A percentile compares a stretch with the other conserved stretches of the same genome.
phyloP scores from a whole-genome alignment of 2,113 vertebrate species.

The Aegypius monachus region DNA sequence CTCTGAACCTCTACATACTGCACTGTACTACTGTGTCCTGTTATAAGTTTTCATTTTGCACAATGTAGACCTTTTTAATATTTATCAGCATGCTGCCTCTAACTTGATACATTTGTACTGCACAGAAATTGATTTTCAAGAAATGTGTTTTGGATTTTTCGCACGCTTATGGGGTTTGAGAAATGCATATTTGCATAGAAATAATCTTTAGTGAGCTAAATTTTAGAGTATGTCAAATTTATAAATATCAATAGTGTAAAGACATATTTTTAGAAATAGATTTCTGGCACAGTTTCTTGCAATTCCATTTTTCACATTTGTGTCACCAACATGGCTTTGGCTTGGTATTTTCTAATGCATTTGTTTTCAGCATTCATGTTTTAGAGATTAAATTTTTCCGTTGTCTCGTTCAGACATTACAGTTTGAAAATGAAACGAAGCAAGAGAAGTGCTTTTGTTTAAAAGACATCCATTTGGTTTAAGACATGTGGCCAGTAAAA shows the following conservation, averaged over 20 bases:
- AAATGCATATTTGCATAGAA: conserved; percentile 82
- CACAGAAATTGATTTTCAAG: conserved; percentile 85
- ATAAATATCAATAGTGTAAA: conserved; percentile 59
- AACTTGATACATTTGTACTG: conserved; percentile 67
- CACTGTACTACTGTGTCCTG: neutral
- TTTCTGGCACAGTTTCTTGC: conserved; percentile 59
- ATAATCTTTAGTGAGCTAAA: conserved; percentile 82
- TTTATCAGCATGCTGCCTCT: conserved; percentile 74
- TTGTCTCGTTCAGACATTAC: neutral
- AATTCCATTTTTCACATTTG: conserved; percentile 58
- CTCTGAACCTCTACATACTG: neutral
- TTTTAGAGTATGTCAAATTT: conserved; percentile 73
- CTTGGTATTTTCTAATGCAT: conserved; percentile 47
- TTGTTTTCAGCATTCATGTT: conserved; percentile 52
- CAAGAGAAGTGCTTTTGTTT: neutral
- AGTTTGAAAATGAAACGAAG: conserved; percentile 42
- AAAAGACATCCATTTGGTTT: neutral
- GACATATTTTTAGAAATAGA: conserved; percentile 60
- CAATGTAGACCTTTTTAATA: conserved; percentile 80
- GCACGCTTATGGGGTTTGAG: conserved; percentile 66
- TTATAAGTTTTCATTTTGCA: conserved; percentile 67
- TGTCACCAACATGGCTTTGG: conserved; percentile 33
- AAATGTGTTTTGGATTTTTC: conserved; percentile 82
- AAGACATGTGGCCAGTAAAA: neutral
- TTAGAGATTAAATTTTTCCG: conserved; percentile 44